Conservation (phyloP, 2,888 invertebrate species). For the Tridacna crocea region DNA sequence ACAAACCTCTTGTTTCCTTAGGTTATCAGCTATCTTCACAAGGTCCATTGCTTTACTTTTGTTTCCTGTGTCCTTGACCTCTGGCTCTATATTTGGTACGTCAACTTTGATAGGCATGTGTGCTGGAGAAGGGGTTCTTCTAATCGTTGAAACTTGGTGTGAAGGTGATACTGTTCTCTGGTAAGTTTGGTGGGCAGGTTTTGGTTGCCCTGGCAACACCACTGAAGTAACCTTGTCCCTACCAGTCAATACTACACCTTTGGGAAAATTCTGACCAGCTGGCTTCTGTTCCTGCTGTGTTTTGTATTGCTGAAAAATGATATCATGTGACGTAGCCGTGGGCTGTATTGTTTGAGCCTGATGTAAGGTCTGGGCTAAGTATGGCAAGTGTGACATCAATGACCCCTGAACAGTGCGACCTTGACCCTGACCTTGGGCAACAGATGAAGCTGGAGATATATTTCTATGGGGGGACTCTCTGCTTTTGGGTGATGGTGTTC, state of each 20-base stretch:
- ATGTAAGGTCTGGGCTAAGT: slow-evolving; percentile 45
- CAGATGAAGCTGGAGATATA: slow-evolving; percentile 5
- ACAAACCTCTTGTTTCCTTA: background rate
- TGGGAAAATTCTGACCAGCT: background rate
- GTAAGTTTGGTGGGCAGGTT: slow-evolving; percentile 51
- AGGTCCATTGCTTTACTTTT: slow-evolving; percentile 46
- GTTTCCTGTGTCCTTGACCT: slow-evolving; percentile 32
- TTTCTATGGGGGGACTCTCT: slow-evolving; percentile 20
- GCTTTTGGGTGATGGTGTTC: slow-evolving; percentile 36
- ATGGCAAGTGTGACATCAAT: slow-evolving; percentile 45
- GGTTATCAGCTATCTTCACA: slow-evolving; percentile 32
- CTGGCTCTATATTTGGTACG: slow-evolving; percentile 13
- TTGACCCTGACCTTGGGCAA: slow-evolving; percentile 21
- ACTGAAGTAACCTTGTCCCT: slow-evolving; percentile 1
- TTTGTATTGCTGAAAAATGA: slow-evolving; percentile 53
- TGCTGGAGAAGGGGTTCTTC: slow-evolving; percentile 69
- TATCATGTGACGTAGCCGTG: slow-evolving; percentile 34
- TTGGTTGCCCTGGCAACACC: slow-evolving; percentile 29
- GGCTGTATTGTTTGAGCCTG: slow-evolving; percentile 13
- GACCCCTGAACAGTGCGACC: slow-evolving; percentile 27
- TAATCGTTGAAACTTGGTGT: slow-evolving; percentile 60
- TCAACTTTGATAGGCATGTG: slow-evolving; percentile 52
- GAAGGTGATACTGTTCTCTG: slow-evolving; percentile 29
- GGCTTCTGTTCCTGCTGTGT: background rate
- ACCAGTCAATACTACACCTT: slow-evolving; percentile 3